Conservation (phyloP, 1,140 invertebrate genomes). For the Magallana angulata region DNA sequence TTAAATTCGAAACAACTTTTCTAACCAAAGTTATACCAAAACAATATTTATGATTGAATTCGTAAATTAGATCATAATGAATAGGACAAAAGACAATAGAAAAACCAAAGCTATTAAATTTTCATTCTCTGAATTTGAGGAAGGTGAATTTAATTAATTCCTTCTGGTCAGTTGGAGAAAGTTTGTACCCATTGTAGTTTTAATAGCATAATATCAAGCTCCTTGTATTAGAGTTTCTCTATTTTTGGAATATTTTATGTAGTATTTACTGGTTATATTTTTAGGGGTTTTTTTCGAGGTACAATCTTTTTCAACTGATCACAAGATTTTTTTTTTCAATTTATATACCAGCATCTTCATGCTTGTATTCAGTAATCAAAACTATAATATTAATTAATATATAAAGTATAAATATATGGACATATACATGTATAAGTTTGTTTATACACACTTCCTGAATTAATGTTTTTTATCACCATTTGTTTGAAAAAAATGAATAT, state of each 20-base stretch:
- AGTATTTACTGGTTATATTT: neutral
- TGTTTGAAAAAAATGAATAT: constrained; percentile 10
- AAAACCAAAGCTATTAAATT: too few relatives aligned
- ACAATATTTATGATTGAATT: too few relatives aligned
- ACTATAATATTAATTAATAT: neutral
- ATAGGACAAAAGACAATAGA: too few relatives aligned
- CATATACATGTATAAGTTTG: neutral
- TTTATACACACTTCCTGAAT: neutral
- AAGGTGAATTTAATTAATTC: too few relatives aligned
- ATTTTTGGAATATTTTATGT: constrained; percentile 35
- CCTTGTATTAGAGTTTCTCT: neutral
- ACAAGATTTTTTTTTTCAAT: neutral
- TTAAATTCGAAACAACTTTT: neutral
- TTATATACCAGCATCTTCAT: neutral
- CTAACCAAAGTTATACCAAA: neutral
- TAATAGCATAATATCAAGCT: neutral
- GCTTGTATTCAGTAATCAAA: neutral
- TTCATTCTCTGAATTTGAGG: too few relatives aligned
- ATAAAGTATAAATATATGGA: neutral
- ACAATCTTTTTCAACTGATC: constrained; percentile 31
- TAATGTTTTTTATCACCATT: neutral
- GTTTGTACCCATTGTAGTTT: neutral
- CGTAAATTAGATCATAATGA: too few relatives aligned
- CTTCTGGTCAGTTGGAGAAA: constrained; percentile 32
- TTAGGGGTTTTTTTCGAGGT: neutral